Conservation (phyloP, 1,140 invertebrate genomes). For the Tetramorium parvispinum region DNA sequence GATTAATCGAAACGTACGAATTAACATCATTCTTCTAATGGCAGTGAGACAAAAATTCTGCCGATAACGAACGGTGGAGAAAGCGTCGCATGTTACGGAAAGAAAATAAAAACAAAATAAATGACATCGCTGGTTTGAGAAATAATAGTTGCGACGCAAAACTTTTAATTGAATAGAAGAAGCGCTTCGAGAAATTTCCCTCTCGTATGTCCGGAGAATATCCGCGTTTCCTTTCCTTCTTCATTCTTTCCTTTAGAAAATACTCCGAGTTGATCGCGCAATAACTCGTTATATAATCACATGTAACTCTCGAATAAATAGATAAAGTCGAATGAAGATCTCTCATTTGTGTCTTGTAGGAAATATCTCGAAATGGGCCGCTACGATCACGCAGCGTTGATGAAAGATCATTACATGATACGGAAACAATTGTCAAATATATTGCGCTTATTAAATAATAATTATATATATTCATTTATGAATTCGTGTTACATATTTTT, state of each 20-base stretch:
- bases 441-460: slow-evolving; percentile 57
- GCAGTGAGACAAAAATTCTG: slow-evolving; percentile 78
- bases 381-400: slow-evolving; percentile 52
- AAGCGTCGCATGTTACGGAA: neutral
- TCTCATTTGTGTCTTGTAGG: neutral
- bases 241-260: slow-evolving; percentile 3
- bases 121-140: neutral
- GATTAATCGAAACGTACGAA: slow-evolving; percentile 65
- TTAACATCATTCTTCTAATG: slow-evolving; percentile 75
- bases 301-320: neutral
- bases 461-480: slow-evolving; percentile 52
- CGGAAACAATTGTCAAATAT: neutral
- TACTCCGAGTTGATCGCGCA: neutral
- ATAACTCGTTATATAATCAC: neutral
- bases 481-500: slow-evolving; percentile 47
- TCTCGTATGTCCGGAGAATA: neutral
- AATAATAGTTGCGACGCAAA: slow-evolving; percentile 8
- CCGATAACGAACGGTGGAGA: slow-evolving; percentile 51
- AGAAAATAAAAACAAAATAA: neutral
- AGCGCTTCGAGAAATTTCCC: neutral
- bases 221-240: neutral
- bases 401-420: slow-evolving; percentile 45
- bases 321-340: neutral
- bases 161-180: neutral
- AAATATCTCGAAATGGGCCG: slow-evolving; percentile 51